Evolutionary conservation across 2,797 vertebrate species (phyloP), one percentile per base, ranked within the genome.

Genomic region (Streptopelia turtur): DNA sequence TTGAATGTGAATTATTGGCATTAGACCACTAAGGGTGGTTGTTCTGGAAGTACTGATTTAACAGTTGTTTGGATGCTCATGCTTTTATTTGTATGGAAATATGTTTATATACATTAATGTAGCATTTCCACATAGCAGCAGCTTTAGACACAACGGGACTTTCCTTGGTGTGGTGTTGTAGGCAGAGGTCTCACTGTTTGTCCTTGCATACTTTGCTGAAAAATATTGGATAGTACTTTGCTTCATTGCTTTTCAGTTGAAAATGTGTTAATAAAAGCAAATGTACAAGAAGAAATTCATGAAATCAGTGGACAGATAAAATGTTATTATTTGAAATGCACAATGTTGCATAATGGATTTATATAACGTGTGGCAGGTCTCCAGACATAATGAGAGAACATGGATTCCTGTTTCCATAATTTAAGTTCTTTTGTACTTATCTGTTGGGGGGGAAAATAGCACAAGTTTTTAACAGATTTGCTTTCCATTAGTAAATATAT

Each of bases 401-500:
- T 77, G 74, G 70, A 77, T 79, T 95, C 65, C 69, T 87, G 59
- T 93, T 93, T 88, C 65, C 5, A 4, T 87, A 87, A 93, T 64
- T 79, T 81, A 87, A 77, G 71, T 84, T 85, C 41, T 83, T 91
- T 91, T 89, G 47, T 95, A 87, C 52, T 86, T 91, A 72, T 22
- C 47, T 80, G 35, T 64, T 94, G 70, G 74, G 74, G 74, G 53
- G 21, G 80, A 94, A 95, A 94, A 77, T 49, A 84, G 60, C n/a
- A 91, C 59, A 23, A 70, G 65, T 93, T 95, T 92, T 84, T 1
- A 66, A 88, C 59, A 88, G 59, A 64, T 94, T 93, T 93, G 37
- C 70, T 95, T 94, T 87, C 71, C 70, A 57, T 94, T 93, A 94
- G 68, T 87, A 93, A 94, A 84, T 95, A 86, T 64, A 80, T 87